Evolutionary conservation across 2,888 invertebrate genomes (phyloP).

Genomic region (Melinaea marsaeus): DNA sequence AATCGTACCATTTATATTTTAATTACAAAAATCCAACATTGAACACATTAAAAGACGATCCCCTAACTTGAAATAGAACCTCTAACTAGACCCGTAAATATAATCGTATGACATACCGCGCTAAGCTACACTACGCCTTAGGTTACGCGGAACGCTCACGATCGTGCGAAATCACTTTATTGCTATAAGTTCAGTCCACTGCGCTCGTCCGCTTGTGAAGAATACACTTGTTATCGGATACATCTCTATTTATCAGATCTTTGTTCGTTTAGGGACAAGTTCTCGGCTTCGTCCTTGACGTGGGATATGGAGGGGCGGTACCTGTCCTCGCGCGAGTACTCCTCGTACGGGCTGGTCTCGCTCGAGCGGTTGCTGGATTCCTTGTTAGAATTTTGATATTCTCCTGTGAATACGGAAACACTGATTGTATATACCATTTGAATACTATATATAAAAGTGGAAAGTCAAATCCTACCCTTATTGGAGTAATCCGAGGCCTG

Average conservation of each 20-base stretch:
- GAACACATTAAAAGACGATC: constrained; percentile 71
- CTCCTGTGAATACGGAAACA: constrained; percentile 30
- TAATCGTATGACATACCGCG: constrained; percentile 60
- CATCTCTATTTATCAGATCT: constrained; percentile 67
- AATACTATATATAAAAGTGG: not conserved
- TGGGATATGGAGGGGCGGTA: constrained; percentile 67
- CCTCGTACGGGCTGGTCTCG: constrained; percentile 69
- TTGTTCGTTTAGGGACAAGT: constrained; percentile 72
- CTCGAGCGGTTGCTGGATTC: constrained; percentile 69
- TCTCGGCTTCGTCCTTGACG: constrained; percentile 73
- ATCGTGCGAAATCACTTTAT: constrained; percentile 35
- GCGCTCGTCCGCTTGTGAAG: constrained; percentile 8
- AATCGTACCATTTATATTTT: constrained; percentile 50
- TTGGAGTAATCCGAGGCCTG: constrained; percentile 73
- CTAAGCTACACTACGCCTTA: constrained; percentile 39
- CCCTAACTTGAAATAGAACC: constrained; percentile 63
- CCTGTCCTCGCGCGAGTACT: constrained; percentile 66
- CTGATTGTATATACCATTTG: not conserved
- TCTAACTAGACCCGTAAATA: constrained; percentile 69
- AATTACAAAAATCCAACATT: constrained; percentile 59
- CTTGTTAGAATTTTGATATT: constrained; percentile 64
- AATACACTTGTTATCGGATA: too few relatives aligned
- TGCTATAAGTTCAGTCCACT: constrained; percentile 37
- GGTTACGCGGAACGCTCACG: constrained; percentile 38
- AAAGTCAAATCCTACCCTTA: constrained; percentile 50